Conservation (phyloP, 2,113 vertebrate species). For the Zosterops hypoxanthus region DNA sequence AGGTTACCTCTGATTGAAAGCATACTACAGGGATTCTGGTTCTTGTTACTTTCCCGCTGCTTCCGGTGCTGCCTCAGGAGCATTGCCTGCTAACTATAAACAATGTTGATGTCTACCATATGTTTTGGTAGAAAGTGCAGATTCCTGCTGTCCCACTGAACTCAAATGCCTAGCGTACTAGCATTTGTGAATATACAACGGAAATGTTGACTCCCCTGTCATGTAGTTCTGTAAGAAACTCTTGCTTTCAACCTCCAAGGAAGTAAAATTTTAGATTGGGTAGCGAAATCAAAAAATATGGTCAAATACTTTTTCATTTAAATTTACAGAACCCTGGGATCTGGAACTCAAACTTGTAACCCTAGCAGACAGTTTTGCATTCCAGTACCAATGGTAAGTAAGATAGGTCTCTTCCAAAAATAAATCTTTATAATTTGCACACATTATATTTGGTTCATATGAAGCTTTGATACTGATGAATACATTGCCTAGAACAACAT, state of each 20-base stretch:
- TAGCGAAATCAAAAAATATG: not conserved
- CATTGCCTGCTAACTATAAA: conserved; percentile 59
- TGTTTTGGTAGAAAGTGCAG: conserved; percentile 35
- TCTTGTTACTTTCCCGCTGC: conserved; percentile 46
- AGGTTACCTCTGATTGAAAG: not conserved
- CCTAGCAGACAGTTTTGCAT: not conserved
- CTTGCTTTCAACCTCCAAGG: not conserved
- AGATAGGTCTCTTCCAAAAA: not conserved
- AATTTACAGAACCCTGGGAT: not conserved
- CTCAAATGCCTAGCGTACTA: not conserved
- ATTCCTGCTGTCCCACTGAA: conserved; percentile 30
- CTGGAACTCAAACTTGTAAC: not conserved
- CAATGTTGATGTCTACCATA: conserved; percentile 66
- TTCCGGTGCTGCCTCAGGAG: conserved; percentile 67
- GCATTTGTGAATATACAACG: not conserved
- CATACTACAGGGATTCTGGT: not conserved
- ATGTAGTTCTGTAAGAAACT: not conserved
- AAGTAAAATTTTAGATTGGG: not conserved
- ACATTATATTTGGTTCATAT: not conserved
- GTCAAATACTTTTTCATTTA: not conserved
- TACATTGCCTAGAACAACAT: not conserved
- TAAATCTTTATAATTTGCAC: not conserved
- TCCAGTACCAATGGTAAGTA: conserved; percentile 44
- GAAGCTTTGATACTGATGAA: not conserved
- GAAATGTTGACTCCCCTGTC: not conserved